phyloP scores from a whole-genome alignment of 2,888 invertebrate genomes.

The Blastobasis lacticolella region DNA sequence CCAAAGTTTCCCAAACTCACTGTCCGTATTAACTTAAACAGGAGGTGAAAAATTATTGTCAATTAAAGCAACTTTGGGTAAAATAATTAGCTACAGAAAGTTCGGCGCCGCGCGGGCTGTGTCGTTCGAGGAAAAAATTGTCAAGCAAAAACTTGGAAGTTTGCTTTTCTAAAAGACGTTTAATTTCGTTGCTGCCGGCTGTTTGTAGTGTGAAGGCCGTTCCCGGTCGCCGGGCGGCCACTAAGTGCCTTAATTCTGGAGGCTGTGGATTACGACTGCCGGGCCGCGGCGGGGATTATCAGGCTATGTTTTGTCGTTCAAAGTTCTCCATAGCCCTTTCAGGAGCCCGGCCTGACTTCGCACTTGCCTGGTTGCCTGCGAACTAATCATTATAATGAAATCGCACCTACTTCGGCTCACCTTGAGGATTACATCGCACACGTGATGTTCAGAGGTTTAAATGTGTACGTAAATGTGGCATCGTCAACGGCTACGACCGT shows the following conservation, averaged over 20 bases:
- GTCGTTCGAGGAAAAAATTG: background rate
- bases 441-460: no score
- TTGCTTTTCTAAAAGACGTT: background rate
- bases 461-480: no score
- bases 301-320: conserved; percentile 9
- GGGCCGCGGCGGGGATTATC: conserved; percentile 12
- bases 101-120: background rate
- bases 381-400: no score
- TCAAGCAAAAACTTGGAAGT: background rate
- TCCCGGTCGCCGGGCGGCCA: conserved; percentile 1
- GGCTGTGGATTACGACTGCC: conserved; percentile 7
- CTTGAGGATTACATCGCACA: no score
- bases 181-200: background rate
- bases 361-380: background rate
- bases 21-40: background rate
- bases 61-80: background rate
- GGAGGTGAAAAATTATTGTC: background rate
- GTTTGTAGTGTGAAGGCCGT: background rate
- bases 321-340: background rate
- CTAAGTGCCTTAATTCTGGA: conserved; percentile 15
- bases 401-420: no score
- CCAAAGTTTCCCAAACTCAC: no score
- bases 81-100: background rate
- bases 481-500: no score
- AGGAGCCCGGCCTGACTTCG: background rate